These are phyloP conservation scores for Crossocerus cetratus DNA, from an alignment of 2,888 invertebrate species.

Conservation along the genomic window DNA sequence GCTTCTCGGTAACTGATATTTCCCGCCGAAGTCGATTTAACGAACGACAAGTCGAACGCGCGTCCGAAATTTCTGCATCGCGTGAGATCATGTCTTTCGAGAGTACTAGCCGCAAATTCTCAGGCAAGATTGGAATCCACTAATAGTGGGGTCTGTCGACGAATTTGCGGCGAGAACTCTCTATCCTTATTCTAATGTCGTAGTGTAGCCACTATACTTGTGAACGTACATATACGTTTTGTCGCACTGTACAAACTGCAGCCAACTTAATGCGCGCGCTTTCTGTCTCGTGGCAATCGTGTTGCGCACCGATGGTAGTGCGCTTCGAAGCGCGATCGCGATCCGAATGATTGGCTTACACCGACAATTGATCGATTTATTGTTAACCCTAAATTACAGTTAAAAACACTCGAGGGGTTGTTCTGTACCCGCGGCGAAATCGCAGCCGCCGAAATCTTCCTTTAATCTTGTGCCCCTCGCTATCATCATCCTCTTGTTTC, in stretches of 20 bases:
- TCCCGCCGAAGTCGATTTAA: conserved; percentile 35
- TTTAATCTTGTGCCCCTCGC: conserved; percentile 5
- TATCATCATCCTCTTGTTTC: conserved; percentile 11
- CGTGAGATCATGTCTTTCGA: conserved; percentile 64
- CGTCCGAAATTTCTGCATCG: conserved; percentile 51
- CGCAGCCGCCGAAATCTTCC: background rate
- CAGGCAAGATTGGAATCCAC: conserved; percentile 17
- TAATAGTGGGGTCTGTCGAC: conserved; percentile 31
- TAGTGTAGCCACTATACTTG: conserved; percentile 37
- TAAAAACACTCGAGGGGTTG: conserved; percentile 13
- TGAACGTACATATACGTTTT: conserved; percentile 31
- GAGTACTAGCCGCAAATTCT: conserved; percentile 43
- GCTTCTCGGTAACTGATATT: conserved; percentile 27
- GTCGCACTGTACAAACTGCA: background rate
- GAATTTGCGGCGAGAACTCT: conserved; percentile 23
- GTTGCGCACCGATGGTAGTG: background rate
- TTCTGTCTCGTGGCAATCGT: background rate
- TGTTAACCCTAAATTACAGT: conserved; percentile 2
- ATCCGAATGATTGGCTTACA: background rate
- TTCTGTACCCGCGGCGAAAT: background rate
- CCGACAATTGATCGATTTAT: background rate
- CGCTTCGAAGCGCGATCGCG: background rate
- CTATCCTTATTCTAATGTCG: conserved; percentile 39
- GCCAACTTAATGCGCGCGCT: background rate
- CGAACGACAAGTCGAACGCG: conserved; percentile 50